Percentiles rank a stretch among this genome's conserved stretches.
These are phyloP conservation scores for Pantala flavescens DNA, from an alignment of 1,140 invertebrate species.

Conservation along the genomic window DNA sequence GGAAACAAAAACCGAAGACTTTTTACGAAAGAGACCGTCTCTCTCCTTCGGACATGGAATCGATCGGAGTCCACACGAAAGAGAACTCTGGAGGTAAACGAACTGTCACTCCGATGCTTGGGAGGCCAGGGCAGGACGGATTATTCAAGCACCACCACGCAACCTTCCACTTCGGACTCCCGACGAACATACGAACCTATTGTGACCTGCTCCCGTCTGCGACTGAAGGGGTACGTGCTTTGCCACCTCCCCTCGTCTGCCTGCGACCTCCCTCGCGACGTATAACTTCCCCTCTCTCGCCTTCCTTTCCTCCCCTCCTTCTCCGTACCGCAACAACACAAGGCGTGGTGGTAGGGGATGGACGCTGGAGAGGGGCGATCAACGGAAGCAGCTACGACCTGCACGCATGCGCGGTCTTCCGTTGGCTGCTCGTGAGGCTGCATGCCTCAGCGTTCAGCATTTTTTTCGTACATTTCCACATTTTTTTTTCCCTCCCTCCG, in stretches of 20 bases:
- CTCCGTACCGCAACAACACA: not conserved
- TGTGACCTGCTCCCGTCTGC: not conserved
- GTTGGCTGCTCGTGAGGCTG: not conserved
- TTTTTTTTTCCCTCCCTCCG: not conserved
- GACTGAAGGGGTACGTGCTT: not conserved
- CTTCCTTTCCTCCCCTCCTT: not conserved
- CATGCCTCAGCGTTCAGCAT: not conserved
- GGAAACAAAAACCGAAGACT: too few relatives aligned
- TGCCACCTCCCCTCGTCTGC: constrained; percentile 3
- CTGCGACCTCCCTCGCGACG: not conserved
- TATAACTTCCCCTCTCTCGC: not conserved
- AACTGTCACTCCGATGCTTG: too few relatives aligned
- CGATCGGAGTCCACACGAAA: too few relatives aligned
- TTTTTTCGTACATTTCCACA: not conserved
- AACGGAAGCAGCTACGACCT: not conserved
- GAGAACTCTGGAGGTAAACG: too few relatives aligned
- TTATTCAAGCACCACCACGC: too few relatives aligned
- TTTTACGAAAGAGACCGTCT: too few relatives aligned
- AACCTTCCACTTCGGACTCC: too few relatives aligned
- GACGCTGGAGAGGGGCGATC: not conserved
- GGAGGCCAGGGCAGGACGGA: too few relatives aligned
- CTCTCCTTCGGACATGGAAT: too few relatives aligned
- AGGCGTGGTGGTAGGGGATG: not conserved
- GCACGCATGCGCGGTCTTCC: not conserved
- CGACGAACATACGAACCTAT: too few relatives aligned